Evolutionary conservation across 2,888 invertebrate species (phyloP).

Genomic region (Sarcophaga rosellei): DNA sequence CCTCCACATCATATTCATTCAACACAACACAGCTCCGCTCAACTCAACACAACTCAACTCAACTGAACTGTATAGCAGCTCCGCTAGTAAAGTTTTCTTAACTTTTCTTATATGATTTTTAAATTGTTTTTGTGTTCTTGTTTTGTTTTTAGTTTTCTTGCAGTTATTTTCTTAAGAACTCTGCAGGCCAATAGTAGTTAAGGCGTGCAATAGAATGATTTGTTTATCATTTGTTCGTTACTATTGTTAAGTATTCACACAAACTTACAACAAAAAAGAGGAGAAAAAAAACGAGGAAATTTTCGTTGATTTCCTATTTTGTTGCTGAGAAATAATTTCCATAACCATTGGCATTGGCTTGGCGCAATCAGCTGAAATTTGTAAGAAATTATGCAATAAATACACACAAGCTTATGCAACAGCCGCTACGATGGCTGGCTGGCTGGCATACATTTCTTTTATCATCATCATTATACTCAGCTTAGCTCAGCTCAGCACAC

Average conservation of each 20-base stretch:
- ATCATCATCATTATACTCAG: neutral
- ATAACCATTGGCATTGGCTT: conserved; percentile 15
- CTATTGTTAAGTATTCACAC: conserved; percentile 29
- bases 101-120: neutral
- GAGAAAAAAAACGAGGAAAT: too few species aligned
- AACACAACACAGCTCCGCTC: neutral
- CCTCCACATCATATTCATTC: conserved; percentile 53
- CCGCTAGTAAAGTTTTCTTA: conserved; percentile 2
- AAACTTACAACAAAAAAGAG: neutral
- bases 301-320: conserved; percentile 28
- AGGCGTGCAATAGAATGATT: conserved; percentile 66
- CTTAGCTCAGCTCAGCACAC: neutral
- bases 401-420: conserved; percentile 59
- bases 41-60: conserved; percentile 4
- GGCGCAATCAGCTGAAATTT: conserved; percentile 55
- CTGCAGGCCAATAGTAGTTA: conserved; percentile 50
- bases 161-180: conserved; percentile 44
- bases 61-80: neutral
- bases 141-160: neutral
- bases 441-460: neutral
- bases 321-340: conserved; percentile 27
- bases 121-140: neutral
- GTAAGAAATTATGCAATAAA: conserved; percentile 58
- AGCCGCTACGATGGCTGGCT: conserved; percentile 8
- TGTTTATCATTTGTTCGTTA: conserved; percentile 64